Percentiles rank a stretch among this genome's conserved stretches.
Evolutionary conservation across 1,140 invertebrate species (phyloP).

Genomic region (Macrobrachium nipponense): DNA sequence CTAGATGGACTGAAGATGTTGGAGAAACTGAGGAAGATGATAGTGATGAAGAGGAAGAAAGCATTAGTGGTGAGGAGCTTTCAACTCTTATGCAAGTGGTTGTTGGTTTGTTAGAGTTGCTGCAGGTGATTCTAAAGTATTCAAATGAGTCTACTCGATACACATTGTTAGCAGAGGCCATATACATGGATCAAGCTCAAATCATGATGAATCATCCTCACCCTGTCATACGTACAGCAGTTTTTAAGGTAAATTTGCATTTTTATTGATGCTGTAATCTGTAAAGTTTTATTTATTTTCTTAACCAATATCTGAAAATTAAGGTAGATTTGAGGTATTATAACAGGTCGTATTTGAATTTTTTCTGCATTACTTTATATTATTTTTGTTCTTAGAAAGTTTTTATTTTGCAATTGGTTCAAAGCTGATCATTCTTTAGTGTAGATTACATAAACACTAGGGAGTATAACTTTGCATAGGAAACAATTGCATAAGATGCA

Average conservation of each 20-base stretch:
- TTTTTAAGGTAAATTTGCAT: constrained; percentile 34
- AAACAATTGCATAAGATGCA: too few relatives aligned
- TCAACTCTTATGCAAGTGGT: constrained; percentile 39
- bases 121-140: constrained; percentile 25
- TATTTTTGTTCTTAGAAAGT: too few relatives aligned
- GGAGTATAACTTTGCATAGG: too few relatives aligned
- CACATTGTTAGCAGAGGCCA: constrained; percentile 39
- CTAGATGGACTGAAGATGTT: constrained; percentile 31
- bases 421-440: too few relatives aligned
- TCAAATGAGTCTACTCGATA: constrained; percentile 30
- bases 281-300: background rate
- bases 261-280: background rate
- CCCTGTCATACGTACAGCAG: constrained; percentile 31
- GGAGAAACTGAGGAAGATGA: constrained; percentile 45
- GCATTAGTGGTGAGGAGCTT: background rate
- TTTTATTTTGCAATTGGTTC: too few relatives aligned
- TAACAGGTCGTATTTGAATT: too few relatives aligned
- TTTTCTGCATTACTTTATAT: too few relatives aligned
- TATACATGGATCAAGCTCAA: constrained; percentile 38
- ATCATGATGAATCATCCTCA: constrained; percentile 53
- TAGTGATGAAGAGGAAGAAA: constrained; percentile 40
- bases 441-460: too few relatives aligned
- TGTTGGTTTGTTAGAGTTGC: constrained; percentile 37
- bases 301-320: background rate
- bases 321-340: too few relatives aligned